A percentile compares a stretch with the other conserved stretches of the same genome.
Evolutionary conservation across 2,797 vertebrate species (phyloP).

Genomic region (Dipus sagitta): DNA sequence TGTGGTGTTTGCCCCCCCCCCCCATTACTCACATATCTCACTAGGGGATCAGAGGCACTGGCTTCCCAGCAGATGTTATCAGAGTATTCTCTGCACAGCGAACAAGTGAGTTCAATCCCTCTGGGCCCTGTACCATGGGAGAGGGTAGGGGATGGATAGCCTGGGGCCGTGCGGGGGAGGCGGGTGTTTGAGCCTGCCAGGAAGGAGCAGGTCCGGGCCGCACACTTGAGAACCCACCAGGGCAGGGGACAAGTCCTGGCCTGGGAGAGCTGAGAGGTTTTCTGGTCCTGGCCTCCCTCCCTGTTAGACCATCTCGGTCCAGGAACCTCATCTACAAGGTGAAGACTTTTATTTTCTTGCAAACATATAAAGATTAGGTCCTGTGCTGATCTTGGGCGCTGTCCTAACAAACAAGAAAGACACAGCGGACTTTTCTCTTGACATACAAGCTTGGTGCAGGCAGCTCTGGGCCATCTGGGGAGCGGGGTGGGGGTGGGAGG

Average conservation of each 20-base stretch:
- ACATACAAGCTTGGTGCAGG: no score
- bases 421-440: background rate
- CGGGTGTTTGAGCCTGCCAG: no score
- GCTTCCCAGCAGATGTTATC: background rate
- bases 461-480: no score
- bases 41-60: background rate
- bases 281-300: background rate
- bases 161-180: background rate
- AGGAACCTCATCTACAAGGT: background rate
- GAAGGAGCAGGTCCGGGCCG: background rate
- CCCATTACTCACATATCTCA: background rate
- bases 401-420: background rate
- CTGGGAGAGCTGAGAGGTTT: background rate
- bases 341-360: background rate
- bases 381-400: background rate
- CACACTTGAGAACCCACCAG: background rate
- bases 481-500: no score
- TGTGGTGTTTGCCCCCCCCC: background rate
- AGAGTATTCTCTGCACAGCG: background rate
- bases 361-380: background rate
- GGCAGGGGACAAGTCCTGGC: no score
- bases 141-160: no score
- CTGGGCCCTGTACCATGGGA: background rate
- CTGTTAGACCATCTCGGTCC: background rate
- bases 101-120: background rate